phyloP scores from a whole-genome alignment of 2,888 invertebrate genomes.

The Clepsis dumicolana region DNA sequence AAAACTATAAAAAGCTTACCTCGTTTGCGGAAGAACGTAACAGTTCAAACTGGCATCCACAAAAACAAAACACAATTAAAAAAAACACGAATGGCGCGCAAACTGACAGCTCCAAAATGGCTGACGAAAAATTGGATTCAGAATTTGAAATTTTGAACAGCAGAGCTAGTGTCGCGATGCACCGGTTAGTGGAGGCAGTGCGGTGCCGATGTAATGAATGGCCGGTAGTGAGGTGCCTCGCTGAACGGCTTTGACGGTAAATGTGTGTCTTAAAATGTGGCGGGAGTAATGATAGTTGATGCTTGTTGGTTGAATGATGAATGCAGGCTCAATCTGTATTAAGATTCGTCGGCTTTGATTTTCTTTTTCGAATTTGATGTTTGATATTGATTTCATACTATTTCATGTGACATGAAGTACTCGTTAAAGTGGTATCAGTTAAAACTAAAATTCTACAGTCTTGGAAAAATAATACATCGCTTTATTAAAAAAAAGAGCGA shows the following conservation, averaged over 20 bases:
- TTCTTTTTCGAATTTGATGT: neutral
- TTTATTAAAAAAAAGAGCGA: too few relatives aligned
- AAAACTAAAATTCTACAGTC: too few relatives aligned
- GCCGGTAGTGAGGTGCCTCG: constrained; percentile 75
- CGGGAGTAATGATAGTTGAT: constrained; percentile 66
- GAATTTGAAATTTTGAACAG: constrained; percentile 55
- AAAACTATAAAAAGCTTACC: constrained; percentile 51
- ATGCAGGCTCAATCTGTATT: constrained; percentile 12
- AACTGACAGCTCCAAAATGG: constrained; percentile 61
- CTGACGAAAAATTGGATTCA: constrained; percentile 28
- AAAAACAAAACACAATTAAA: constrained; percentile 49
- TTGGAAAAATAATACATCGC: too few relatives aligned
- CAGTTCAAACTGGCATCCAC: too few relatives aligned
- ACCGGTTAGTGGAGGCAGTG: constrained; percentile 61
- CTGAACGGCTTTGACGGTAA: constrained; percentile 80
- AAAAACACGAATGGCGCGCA: constrained; percentile 59
- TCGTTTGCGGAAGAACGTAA: constrained; percentile 38
- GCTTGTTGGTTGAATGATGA: constrained; percentile 59
- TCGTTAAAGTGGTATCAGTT: too few relatives aligned
- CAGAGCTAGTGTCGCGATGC: constrained; percentile 73
- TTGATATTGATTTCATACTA: too few relatives aligned
- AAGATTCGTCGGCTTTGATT: constrained; percentile 7
- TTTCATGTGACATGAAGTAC: too few relatives aligned
- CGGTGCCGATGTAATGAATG: constrained; percentile 80
- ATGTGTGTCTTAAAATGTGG: constrained; percentile 76